Evolutionary conservation across 2,888 invertebrate genomes (phyloP).

Genomic region (Xylophagus ater): DNA sequence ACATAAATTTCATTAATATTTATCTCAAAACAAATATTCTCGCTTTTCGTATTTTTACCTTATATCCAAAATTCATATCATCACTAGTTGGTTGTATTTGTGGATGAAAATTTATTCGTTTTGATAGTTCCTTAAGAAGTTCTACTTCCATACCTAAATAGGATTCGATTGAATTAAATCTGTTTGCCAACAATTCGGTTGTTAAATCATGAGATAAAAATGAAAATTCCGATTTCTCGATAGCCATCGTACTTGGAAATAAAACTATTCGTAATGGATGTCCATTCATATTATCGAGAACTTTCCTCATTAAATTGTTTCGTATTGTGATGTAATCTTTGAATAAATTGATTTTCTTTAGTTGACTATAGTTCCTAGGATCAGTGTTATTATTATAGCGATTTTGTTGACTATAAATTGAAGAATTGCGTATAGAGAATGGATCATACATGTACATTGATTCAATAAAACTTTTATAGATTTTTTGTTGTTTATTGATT

Average conservation of each 20-base stretch:
- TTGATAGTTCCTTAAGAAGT: slow-evolving; percentile 9
- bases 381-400: not conserved
- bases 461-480: slow-evolving; percentile 6
- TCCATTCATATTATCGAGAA: slow-evolving; percentile 9
- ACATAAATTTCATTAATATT: too few species aligned
- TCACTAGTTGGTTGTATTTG: slow-evolving; percentile 7
- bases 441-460: slow-evolving; percentile 9
- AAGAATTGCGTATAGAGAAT: slow-evolving; percentile 1
- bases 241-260: slow-evolving; percentile 11
- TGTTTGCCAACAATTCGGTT: not conserved
- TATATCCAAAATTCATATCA: slow-evolving; percentile 7
- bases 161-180: not conserved
- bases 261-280: slow-evolving; percentile 7
- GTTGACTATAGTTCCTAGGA: not conserved
- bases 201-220: slow-evolving; percentile 5
- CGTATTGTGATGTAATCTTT: slow-evolving; percentile 3
- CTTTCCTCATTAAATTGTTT: slow-evolving; percentile 4
- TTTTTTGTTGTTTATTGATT: slow-evolving; percentile 7
- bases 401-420: too few species aligned
- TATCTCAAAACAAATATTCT: too few species aligned
- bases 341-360: slow-evolving; percentile 6
- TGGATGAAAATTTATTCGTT: slow-evolving; percentile 11
- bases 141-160: slow-evolving; percentile 15
- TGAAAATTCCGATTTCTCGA: slow-evolving; percentile 4
- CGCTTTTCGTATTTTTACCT: slow-evolving; percentile 10